Percentiles rank a stretch among this genome's conserved stretches.
Evolutionary conservation across 2,888 invertebrate species (phyloP).

Genomic region (Stramonita haemastoma): DNA sequence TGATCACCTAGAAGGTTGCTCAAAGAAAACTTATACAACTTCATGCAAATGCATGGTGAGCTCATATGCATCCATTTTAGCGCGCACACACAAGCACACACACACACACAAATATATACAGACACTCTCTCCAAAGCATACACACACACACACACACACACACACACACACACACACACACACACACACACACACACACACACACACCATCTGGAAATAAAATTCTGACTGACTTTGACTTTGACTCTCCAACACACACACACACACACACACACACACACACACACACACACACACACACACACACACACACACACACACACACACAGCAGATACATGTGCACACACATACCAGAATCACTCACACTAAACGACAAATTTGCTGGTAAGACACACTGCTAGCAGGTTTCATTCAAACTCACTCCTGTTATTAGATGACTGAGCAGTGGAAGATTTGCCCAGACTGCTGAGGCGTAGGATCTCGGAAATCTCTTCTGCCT

Average conservation of each 20-base stretch:
- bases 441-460: conserved; percentile 59
- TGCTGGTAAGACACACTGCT: not conserved
- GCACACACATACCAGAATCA: not conserved
- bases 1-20: too few relatives aligned
- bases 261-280: not conserved
- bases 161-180: conserved; percentile 29
- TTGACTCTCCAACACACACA: not conserved
- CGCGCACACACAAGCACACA: too few relatives aligned
- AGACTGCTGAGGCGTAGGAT: conserved; percentile 64
- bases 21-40: too few relatives aligned
- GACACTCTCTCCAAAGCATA: not conserved
- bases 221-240: too few relatives aligned
- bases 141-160: not conserved
- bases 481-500: conserved; percentile 72
- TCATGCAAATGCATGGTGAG: too few relatives aligned
- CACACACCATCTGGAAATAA: not conserved
- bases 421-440: conserved; percentile 68
- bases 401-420: conserved; percentile 48
- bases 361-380: not conserved
- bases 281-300: not conserved
- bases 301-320: not conserved
- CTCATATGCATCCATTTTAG: too few relatives aligned
- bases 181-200: not conserved
- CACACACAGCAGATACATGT: not conserved
- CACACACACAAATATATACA: too few relatives aligned